phyloP scores from a whole-genome alignment of 1,140 invertebrate genomes.

The Drosophila littoralis region DNA sequence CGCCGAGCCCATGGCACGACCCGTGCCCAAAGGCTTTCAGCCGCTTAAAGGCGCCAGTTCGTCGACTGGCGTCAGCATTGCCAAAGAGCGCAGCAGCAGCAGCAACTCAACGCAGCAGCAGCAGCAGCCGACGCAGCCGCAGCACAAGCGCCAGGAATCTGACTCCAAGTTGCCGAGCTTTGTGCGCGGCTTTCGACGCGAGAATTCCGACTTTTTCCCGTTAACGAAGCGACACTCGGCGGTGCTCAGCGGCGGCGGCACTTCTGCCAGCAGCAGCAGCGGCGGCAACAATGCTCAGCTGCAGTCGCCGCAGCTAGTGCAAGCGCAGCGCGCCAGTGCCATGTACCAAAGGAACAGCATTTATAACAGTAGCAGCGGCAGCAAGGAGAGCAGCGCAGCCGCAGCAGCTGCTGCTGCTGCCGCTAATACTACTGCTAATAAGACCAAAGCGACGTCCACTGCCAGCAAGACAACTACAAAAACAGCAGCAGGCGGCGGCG shows the following conservation, averaged over 20 bases:
- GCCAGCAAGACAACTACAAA: conserved; percentile 22
- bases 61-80: conserved; percentile 52
- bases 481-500: conserved; percentile 19
- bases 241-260: conserved; percentile 85
- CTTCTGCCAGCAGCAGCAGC: conserved; percentile 82
- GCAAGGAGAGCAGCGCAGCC: conserved; percentile 25
- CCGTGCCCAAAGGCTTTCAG: conserved; percentile 76
- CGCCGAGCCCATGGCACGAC: conserved; percentile 68
- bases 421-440: conserved; percentile 9
- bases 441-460: conserved; percentile 27
- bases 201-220: conserved; percentile 92
- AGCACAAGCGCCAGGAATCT: conserved; percentile 87
- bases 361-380: conserved; percentile 75
- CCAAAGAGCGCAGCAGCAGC: conserved; percentile 54
- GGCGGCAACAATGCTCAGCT: conserved; percentile 84
- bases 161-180: conserved; percentile 89
- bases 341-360: conserved; percentile 88
- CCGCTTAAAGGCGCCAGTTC: conserved; percentile 61
- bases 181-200: conserved; percentile 90
- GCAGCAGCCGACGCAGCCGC: conserved; percentile 48
- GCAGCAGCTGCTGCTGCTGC: conserved; percentile 15
- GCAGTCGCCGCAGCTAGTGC: conserved; percentile 70
- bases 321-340: conserved; percentile 86
- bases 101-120: conserved; percentile 22
- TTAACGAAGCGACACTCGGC: conserved; percentile 90